Percentiles rank a stretch among this genome's conserved stretches.
Evolutionary conservation across 53 echinoderm and acorn worm species (phyloP).

Genomic region (Stichopus horrens): DNA sequence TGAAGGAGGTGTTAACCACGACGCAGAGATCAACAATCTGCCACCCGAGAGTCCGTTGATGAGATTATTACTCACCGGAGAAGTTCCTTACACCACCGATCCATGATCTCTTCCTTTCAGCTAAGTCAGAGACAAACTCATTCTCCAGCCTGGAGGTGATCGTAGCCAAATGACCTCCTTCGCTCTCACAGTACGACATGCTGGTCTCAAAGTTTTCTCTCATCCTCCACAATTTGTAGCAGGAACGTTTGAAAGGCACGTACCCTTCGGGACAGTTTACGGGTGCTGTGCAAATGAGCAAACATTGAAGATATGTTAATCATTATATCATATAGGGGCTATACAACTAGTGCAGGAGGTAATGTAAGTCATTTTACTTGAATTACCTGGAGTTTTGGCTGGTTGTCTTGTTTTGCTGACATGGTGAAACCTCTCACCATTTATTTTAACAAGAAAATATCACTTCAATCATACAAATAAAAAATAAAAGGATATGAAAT

Average conservation of each 20-base stretch:
- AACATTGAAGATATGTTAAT: background rate
- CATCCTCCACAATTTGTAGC: background rate
- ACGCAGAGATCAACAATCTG: no score
- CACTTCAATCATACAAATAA: no score
- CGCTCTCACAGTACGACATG: background rate
- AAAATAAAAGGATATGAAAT: no score
- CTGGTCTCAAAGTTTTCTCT: slow-evolving; percentile 8
- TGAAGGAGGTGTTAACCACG: no score
- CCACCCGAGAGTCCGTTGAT: no score
- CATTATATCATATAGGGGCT: no score
- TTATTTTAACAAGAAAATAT: no score
- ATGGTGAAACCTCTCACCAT: no score
- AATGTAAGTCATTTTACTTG: no score
- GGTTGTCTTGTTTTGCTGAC: no score
- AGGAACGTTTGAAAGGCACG: slow-evolving; percentile 18
- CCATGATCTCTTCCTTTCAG: background rate
- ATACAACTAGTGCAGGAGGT: no score
- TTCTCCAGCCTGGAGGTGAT: slow-evolving; percentile 11
- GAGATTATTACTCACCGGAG: background rate
- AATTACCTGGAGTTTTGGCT: no score
- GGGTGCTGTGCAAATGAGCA: background rate
- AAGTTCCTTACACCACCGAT: slow-evolving; percentile 7
- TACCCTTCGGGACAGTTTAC: slow-evolving; percentile 4
- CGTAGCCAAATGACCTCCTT: slow-evolving; percentile 22
- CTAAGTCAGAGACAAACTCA: background rate